Evolutionary conservation across 2,888 invertebrate genomes (phyloP), one percentile per base, ranked within the genome.

Genomic region (Macaria liturata): DNA sequence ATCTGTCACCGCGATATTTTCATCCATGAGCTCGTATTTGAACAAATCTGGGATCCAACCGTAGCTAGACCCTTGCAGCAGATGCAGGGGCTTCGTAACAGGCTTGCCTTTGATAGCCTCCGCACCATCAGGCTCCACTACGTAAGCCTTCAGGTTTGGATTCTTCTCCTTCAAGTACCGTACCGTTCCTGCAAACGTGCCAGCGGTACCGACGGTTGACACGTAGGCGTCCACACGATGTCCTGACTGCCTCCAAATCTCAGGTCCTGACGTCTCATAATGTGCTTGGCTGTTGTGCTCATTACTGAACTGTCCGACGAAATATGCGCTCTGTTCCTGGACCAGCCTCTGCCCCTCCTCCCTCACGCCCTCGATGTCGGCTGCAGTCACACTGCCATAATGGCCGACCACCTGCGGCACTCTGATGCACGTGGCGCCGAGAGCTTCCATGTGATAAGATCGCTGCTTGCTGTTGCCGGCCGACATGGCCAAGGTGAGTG

Each of bases 161-260:
- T 88, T 86, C 60, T 81, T 71, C 60, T 91, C 88, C 57, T 91
- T 91, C 49, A 91, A 77, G 68, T 83, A 91, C 61, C 65, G 86
- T 2, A 89, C 61, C 0, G 85, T 84, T 0, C 91, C 91, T 4
- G 78, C 75, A 54, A 91, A 91, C 0, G 89, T 88, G 0, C 91
- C 91, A 0, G 86, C 84, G 0, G 91, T 91, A 1, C 91, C 91
- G 1, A 90, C 86, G 3, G 88, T 81, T 0, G 87, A 86, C n/a
- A 91, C 74, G 53, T 89, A 90, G 1, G 80, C 91, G 49, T 91
- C 88, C 1, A 91, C 80, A 3, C 67, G 86, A 9, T 87, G 82
- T 7, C 91, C 91, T 4, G 90, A 87, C 61, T 91, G 91, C 49
- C 72, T 78, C 91, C 91, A 91, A 61, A 91, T 90, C 67, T 91